Percentiles rank a stretch among this genome's conserved stretches.
Evolutionary conservation across 2,888 invertebrate genomes (phyloP).

Genomic region (Volucella bombylans): DNA sequence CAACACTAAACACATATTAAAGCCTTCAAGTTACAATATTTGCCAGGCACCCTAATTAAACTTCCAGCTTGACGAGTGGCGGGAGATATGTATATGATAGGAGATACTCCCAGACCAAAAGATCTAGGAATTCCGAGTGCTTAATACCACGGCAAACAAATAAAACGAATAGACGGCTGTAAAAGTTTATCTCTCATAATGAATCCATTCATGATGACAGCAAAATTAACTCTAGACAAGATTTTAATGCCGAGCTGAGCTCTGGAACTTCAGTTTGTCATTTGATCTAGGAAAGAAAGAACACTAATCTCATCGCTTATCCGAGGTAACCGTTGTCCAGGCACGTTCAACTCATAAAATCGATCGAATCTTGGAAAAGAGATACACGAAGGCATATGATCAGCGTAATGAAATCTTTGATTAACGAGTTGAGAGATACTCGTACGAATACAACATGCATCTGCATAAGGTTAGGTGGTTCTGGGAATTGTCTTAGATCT

Average conservation of each 20-base stretch:
- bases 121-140: constrained; percentile 1
- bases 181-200: constrained; percentile 41
- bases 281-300: constrained; percentile 12
- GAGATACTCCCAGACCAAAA: background rate
- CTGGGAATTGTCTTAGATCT: background rate
- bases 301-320: constrained; percentile 6
- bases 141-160: constrained; percentile 39
- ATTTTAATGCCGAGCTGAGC: constrained; percentile 8
- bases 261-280: constrained; percentile 20
- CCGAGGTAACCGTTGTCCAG: constrained; percentile 23
- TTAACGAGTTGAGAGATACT: background rate
- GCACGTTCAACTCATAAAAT: constrained; percentile 31
- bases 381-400: constrained; percentile 12
- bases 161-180: constrained; percentile 29
- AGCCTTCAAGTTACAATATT: no score
- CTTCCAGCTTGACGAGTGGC: no score
- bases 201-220: constrained; percentile 55
- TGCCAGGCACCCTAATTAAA: constrained; percentile 2
- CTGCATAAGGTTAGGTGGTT: constrained; percentile 13
- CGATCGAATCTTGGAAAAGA: background rate
- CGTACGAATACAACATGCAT: background rate
- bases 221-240: constrained; percentile 28
- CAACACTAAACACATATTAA: background rate
- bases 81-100: no score
- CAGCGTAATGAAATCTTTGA: background rate